Evolutionary conservation across 2,797 vertebrate genomes (phyloP).

Genomic region (Peromyscus melanophrys): DNA sequence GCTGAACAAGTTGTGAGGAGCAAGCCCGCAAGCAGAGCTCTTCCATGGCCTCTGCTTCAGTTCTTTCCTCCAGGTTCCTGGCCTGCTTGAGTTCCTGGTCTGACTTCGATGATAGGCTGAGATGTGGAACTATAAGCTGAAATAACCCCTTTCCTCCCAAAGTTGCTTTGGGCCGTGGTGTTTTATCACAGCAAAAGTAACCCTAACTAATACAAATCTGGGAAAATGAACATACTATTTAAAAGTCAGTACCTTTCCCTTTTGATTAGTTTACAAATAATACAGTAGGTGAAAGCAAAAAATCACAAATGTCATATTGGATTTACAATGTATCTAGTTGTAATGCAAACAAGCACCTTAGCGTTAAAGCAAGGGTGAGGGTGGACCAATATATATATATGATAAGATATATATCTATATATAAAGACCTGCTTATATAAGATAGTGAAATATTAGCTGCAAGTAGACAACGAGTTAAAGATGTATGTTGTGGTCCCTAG

Average conservation of each 20-base stretch:
- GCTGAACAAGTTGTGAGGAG: too few relatives aligned
- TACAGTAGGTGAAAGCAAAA: background rate
- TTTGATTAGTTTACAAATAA: conserved; percentile 29
- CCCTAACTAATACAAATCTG: background rate
- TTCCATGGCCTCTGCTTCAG: background rate
- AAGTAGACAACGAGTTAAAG: background rate
- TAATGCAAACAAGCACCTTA: background rate
- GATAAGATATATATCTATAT: too few relatives aligned
- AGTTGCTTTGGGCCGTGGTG: too few relatives aligned
- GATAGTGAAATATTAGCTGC: background rate
- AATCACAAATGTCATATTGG: background rate
- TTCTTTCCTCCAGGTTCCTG: background rate
- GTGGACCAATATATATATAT: background rate
- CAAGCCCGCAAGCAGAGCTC: background rate
- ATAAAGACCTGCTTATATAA: background rate
- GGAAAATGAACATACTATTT: background rate
- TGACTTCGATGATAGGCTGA: background rate
- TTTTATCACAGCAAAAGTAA: background rate
- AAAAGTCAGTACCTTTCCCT: background rate
- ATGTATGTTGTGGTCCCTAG: background rate
- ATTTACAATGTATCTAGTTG: background rate
- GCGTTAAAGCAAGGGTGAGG: background rate
- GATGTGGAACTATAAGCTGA: too few relatives aligned
- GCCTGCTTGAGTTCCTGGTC: background rate
- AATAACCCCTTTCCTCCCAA: background rate